phyloP scores from a whole-genome alignment of 2,888 invertebrate species.

The Drosophila trichaetosa region DNA sequence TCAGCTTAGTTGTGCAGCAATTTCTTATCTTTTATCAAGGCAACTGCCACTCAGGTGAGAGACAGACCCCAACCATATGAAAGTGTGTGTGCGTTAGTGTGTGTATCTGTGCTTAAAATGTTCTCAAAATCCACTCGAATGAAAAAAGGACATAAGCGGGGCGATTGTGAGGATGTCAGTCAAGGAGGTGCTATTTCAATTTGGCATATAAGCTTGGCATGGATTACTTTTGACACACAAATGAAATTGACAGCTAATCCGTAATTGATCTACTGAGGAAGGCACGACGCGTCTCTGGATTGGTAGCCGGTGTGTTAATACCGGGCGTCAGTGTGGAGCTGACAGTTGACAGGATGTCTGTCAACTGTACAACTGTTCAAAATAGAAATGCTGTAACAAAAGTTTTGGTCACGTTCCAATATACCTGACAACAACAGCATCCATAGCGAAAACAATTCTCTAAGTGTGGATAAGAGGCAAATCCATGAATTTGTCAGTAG shows the following conservation, averaged over 20 bases:
- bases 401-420: slow-evolving; percentile 37
- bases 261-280: slow-evolving; percentile 69
- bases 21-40: slow-evolving; percentile 65
- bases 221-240: slow-evolving; percentile 58
- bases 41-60: slow-evolving; percentile 52
- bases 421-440: slow-evolving; percentile 21
- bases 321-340: slow-evolving; percentile 18
- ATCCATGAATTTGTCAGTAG: slow-evolving; percentile 54
- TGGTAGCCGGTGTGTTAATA: not conserved
- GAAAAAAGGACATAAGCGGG: slow-evolving; percentile 7
- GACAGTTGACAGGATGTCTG: slow-evolving; percentile 59
- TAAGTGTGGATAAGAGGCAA: slow-evolving; percentile 19
- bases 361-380: slow-evolving; percentile 49
- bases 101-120: slow-evolving; percentile 51
- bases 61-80: slow-evolving; percentile 14
- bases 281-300: not conserved
- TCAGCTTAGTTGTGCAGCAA: slow-evolving; percentile 44
- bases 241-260: slow-evolving; percentile 75
- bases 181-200: slow-evolving; percentile 47
- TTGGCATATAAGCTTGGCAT: slow-evolving; percentile 54
- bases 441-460: slow-evolving; percentile 10
- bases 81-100: slow-evolving; percentile 30
- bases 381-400: slow-evolving; percentile 28
- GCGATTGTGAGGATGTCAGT: not conserved
- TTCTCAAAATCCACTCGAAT: slow-evolving; percentile 54